Evolutionary conservation across 1,140 invertebrate species (phyloP).

Genomic region (Aphelenchoides fujianensis): DNA sequence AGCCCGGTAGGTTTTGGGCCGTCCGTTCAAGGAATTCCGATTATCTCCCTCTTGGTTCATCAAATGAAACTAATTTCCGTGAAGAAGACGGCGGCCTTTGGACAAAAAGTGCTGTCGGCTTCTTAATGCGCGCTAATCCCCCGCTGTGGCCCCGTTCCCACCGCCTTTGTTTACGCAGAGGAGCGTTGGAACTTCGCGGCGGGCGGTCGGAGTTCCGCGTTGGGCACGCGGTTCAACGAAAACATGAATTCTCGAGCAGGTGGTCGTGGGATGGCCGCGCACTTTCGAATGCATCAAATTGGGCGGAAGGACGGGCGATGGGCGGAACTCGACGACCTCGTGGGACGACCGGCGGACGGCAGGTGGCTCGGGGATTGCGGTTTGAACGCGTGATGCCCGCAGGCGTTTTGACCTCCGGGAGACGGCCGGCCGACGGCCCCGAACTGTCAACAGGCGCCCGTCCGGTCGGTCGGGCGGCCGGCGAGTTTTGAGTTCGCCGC

Average conservation of each 20-base stretch:
- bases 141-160: too few relatives aligned
- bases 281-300: background rate
- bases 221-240: background rate
- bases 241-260: background rate
- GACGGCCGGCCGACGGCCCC: background rate
- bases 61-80: conserved; percentile 3
- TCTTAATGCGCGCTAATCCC: background rate
- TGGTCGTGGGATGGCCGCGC: background rate
- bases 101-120: too few relatives aligned
- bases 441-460: background rate
- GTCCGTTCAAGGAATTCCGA: background rate
- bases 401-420: background rate
- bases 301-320: background rate
- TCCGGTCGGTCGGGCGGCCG: background rate
- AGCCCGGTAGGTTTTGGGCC: background rate
- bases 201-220: background rate
- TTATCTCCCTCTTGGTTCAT: background rate
- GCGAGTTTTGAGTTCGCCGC: background rate
- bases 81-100: too few relatives aligned
- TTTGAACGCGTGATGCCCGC: too few relatives aligned
- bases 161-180: too few relatives aligned
- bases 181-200: too few relatives aligned
- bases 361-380: background rate
- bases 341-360: background rate
- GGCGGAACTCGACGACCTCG: background rate